Evolutionary conservation across 2,797 vertebrate species (phyloP).

Genomic region (Nyctalus aviator): DNA sequence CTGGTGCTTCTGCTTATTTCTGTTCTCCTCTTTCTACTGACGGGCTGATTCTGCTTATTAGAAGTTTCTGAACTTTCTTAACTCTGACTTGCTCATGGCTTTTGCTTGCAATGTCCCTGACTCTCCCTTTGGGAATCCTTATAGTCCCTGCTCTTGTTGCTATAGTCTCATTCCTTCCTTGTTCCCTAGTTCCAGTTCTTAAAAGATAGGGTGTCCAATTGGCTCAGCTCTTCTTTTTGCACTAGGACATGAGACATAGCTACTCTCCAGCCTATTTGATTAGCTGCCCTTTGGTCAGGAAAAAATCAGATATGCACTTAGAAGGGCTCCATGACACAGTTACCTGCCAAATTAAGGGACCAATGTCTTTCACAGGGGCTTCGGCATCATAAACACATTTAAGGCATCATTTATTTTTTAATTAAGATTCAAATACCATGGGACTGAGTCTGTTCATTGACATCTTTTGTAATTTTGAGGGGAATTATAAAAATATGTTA

Average conservation of each 20-base stretch:
- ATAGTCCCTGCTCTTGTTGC: background rate
- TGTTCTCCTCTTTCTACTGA: constrained; percentile 16
- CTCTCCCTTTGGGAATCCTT: background rate
- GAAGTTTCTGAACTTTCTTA: constrained; percentile 9
- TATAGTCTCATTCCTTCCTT: background rate
- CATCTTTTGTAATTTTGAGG: constrained; percentile 25
- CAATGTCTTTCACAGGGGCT: background rate
- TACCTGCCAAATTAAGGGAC: background rate
- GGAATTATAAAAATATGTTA: constrained; percentile 62
- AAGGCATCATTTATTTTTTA: background rate
- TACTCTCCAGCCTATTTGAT: background rate
- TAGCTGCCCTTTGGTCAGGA: background rate
- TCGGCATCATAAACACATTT: background rate
- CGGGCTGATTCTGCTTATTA: background rate
- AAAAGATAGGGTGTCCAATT: background rate
- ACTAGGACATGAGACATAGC: background rate
- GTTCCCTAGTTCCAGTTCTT: background rate
- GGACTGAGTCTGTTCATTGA: constrained; percentile 54
- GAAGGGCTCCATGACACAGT: background rate
- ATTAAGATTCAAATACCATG: background rate
- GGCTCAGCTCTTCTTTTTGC: background rate
- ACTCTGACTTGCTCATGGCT: background rate
- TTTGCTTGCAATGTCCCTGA: background rate
- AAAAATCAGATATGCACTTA: background rate
- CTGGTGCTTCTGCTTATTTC: constrained; percentile 1